Base-by-base conservation (phyloP, 2,888 invertebrate genomes). In the Lymantria monacha region DNA sequence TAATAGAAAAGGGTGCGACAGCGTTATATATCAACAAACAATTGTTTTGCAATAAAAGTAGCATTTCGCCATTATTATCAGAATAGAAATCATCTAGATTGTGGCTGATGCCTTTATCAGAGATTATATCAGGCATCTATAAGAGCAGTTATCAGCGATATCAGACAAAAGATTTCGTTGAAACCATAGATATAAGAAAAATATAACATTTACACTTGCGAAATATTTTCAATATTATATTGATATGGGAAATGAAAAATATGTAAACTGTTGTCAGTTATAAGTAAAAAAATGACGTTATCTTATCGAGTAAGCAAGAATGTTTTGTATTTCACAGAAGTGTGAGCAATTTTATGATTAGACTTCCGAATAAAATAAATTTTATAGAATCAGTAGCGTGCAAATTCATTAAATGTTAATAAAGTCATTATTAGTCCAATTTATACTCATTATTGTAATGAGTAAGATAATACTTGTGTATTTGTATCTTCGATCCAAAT, bases 41-140 rank as follows among this genome's bases (percentile, higher is more conserved):
- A 22, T 33, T 33, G 12, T 66, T 53, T 59, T 52, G 57, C 46
- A 63, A 63, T 53, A 38, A 36, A 12, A 30, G 22, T 30, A 3
- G 37, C 37, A 52, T 60, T 48, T 55, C 48, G n/a, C 44, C 30
- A 54, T 37, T 46, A 44, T 50, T 64, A 66, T 57, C 60, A 44
- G 13, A 13, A 33, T 12, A 30, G n/a, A 48, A 51, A 47, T 47
- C 49, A 40, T 62, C 42, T 36, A 36, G 9, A 38, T 41, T 41
- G 9, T 44, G 36, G 12, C 12, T 42, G 51, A 53, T 42, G 43
- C 3, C 7, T 48, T 44, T 63, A 61, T 60, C 13, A 3, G 11
- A 53, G 67, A 63, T 63, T 54, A 57, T 45, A 44, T 37, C 14
- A 31, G 38, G 42, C 30, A 14, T 46, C 14, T 48, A 14, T 48